Percentiles rank a stretch among this genome's conserved stretches.
These are phyloP conservation scores for Clivina fossor DNA, from an alignment of 2,888 invertebrate species.

Conservation along the genomic window DNA sequence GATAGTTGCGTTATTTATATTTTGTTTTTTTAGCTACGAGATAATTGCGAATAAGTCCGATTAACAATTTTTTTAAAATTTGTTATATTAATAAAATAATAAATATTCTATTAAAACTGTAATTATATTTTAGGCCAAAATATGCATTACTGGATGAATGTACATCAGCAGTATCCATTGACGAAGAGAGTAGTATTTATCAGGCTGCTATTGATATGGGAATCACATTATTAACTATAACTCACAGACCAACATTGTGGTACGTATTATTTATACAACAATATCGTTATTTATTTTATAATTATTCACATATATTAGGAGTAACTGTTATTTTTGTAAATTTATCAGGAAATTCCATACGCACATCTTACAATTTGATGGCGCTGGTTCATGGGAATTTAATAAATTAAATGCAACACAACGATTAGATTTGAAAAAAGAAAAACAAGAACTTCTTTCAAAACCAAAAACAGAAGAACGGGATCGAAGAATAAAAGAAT, in stretches of 20 bases:
- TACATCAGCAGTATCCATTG: conserved; percentile 94
- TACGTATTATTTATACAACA: no score
- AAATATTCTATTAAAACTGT: no score
- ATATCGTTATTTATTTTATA: no score
- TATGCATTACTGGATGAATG: conserved; percentile 94
- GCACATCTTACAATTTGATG: conserved; percentile 93
- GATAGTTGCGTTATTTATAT: no score
- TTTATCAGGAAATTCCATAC: conserved; percentile 98
- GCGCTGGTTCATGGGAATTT: conserved; percentile 89
- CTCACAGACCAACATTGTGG: conserved; percentile 94
- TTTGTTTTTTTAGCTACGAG: no score
- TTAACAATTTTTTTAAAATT: no score
- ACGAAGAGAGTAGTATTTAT: conserved; percentile 89
- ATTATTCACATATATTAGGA: no score
- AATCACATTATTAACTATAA: conserved; percentile 94
- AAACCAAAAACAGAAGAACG: conserved; percentile 43
- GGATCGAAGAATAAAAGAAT: conserved; percentile 47
- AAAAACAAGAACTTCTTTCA: conserved; percentile 49
- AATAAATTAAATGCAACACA: conserved; percentile 48
- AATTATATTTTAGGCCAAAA: conserved; percentile 92
- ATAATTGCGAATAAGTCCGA: no score
- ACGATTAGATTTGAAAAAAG: conserved; percentile 48
- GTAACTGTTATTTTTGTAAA: no score
- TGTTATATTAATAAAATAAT: no score
- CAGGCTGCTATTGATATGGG: conserved; percentile 85